Evolutionary conservation across 2,113 vertebrate genomes (phyloP), one percentile per base, ranked within the genome.

Genomic region (Taxidea taxus): DNA sequence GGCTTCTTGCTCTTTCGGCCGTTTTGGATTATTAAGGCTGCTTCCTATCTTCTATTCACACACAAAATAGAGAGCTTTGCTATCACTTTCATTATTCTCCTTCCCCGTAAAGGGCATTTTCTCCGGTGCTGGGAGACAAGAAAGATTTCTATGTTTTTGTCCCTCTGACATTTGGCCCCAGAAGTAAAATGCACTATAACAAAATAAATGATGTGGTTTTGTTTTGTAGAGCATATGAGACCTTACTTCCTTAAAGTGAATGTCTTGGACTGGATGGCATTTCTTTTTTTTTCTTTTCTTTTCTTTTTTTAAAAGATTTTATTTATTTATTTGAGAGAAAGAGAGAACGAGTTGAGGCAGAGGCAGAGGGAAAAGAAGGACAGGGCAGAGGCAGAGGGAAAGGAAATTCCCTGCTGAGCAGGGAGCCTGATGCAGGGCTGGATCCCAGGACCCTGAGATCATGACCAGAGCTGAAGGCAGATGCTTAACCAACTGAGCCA

Each of bases 21-120:
- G 95, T 80, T 88, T 95, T 49, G 60, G 75, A 87, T 95, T 88
- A 23, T 66, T 92, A 92, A 42, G 7, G 25, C 58, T 42, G 83
- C 51, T 90, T 92, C 60, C 39, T 58, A 86, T 12, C 51, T 88
- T 91, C 37, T 94, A 70, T 20, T 96, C 42, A 44, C 14, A 84
- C 31, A 75, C 15, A 87, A 58, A 88, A 75, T 9, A 47, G 66
- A 88, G 44, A 97, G 27, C 10, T 81, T 62, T 66, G 56, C 18
- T 93, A 74, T 88, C 42, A 60, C 23, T 78, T 97, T 16, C 23
- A 51, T 95, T 96, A 56, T 89, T 93, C 44, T 95, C 58, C n/a
- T 93, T 70, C 49, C 70, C 87, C 87, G 1, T 68, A 91, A 91
- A 91, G 11, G 77, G 66, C 54, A 80, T 97, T 92, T 94, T 56